phyloP scores from a whole-genome alignment of 1,140 invertebrate species.

The Scaptomyza montana region DNA sequence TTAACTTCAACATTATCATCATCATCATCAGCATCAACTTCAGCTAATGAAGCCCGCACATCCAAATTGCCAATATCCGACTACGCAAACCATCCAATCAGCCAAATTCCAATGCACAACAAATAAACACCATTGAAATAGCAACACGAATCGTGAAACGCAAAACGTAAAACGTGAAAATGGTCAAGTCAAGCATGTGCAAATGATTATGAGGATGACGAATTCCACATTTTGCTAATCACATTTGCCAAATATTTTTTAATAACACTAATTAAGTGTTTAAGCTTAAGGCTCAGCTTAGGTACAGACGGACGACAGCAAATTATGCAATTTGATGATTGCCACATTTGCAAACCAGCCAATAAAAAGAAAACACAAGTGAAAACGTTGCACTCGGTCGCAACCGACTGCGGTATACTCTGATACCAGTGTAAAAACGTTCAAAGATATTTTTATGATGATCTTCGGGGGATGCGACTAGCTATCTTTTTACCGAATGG shows the following conservation, averaged over 20 bases:
- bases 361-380: no score
- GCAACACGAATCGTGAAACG: constrained; percentile 1
- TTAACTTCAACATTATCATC: background rate
- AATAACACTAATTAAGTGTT: constrained; percentile 67
- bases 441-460: no score
- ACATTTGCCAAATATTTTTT: constrained; percentile 62
- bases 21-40: background rate
- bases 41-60: constrained; percentile 9
- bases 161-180: background rate
- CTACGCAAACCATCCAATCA: constrained; percentile 4
- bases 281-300: constrained; percentile 8
- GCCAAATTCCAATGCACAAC: constrained; percentile 1
- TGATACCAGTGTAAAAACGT: no score
- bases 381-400: background rate
- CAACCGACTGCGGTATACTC: no score
- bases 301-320: constrained; percentile 1
- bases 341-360: constrained; percentile 1
- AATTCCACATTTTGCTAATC: constrained; percentile 36
- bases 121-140: background rate
- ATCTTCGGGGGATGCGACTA: no score
- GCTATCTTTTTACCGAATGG: no score
- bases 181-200: constrained; percentile 30
- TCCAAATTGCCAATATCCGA: constrained; percentile 30
- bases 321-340: constrained; percentile 30
- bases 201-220: constrained; percentile 35